Evolutionary conservation across 1,140 invertebrate species (phyloP), one percentile per base, ranked within the genome.

Genomic region (Tetramorium alpestre): DNA sequence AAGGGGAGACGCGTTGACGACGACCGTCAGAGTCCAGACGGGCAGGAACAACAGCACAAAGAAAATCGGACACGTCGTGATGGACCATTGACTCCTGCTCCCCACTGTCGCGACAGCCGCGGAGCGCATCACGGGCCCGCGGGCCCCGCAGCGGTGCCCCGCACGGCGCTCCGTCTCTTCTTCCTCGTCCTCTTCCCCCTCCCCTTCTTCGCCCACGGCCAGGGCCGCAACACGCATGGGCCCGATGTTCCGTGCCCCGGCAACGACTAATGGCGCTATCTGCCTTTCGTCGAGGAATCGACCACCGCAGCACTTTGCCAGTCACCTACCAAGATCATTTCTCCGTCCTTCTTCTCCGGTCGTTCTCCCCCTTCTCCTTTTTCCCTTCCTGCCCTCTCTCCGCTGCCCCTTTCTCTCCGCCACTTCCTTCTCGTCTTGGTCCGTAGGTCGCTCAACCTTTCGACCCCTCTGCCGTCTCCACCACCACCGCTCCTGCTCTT

Each of bases 271-370:
- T 86, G 87, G 85, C 89, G 90, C 90, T 91, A 91, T 91, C 90
- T 91, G 87, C 70, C 85, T 90, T 89, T 90, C 87, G 86, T 89
- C 84, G 89, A 77, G 56, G 69, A 90, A 54, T 86, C 90, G 87
- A 92, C 88, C 91, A 89, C 85, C 89, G 72, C 89, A 87, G 78
- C 91, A 88, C 91, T 91, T 92, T 91, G 87, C 86, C 86, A 87
- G 86, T 90, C 88, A 90, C 85, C 84, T 87, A 51, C 65, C 85
- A 88, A 65, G 60, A 75, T 87, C 85, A 91, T 90, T 85, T 87
- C 72, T 86, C 67, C 84, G 84, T 73, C 72, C 67, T 76, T 60
- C 51, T 88, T n/a, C 69, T 33, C 25, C 60, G 56, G 18, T 62
- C 84, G 22, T 73, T 85, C 44, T 70, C 76, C 58, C 51, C 10